Conservation (phyloP, 2,113 vertebrate species). For the Tragulus kanchil region DNA sequence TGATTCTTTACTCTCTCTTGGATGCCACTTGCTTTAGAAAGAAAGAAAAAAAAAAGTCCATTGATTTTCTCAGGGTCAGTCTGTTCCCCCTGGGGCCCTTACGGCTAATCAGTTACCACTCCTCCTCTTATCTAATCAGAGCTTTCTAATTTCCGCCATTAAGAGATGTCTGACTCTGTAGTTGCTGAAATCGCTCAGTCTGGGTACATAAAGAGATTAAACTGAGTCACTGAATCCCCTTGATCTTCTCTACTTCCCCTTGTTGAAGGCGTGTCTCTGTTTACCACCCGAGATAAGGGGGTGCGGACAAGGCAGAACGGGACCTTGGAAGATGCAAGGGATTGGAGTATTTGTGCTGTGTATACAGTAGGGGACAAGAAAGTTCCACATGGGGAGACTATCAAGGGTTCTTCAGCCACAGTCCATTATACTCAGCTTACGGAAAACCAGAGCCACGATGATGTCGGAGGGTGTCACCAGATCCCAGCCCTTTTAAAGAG, state of each 20-base stretch:
- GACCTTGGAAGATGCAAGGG: constrained; percentile 26
- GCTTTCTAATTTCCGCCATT: constrained; percentile 87
- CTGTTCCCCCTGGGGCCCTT: neutral
- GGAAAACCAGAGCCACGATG: constrained; percentile 26
- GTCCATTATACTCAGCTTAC: neutral
- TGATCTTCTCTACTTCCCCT: constrained; percentile 75
- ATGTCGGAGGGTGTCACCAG: constrained; percentile 59
- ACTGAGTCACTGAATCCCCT: constrained; percentile 59
- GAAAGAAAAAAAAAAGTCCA: neutral
- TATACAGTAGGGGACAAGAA: constrained; percentile 61
- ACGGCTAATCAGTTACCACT: constrained; percentile 75
- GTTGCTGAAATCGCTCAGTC: constrained; percentile 80
- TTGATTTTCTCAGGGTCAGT: constrained; percentile 75
- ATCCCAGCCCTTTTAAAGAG: constrained; percentile 56
- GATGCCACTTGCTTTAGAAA: constrained; percentile 22
- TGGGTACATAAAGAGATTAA: constrained; percentile 84
- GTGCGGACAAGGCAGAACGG: neutral
- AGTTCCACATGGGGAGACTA: neutral
- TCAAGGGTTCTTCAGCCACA: neutral
- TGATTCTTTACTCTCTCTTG: neutral
- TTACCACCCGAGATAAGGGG: constrained; percentile 52
- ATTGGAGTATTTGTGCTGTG: neutral
- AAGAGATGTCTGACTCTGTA: constrained; percentile 88
- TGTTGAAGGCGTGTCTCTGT: constrained; percentile 61
- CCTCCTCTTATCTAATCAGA: constrained; percentile 86